Percentiles rank a stretch among this genome's conserved stretches.
Conservation (phyloP, 2,888 invertebrate genomes). For the Ariolimax columbianus region DNA sequence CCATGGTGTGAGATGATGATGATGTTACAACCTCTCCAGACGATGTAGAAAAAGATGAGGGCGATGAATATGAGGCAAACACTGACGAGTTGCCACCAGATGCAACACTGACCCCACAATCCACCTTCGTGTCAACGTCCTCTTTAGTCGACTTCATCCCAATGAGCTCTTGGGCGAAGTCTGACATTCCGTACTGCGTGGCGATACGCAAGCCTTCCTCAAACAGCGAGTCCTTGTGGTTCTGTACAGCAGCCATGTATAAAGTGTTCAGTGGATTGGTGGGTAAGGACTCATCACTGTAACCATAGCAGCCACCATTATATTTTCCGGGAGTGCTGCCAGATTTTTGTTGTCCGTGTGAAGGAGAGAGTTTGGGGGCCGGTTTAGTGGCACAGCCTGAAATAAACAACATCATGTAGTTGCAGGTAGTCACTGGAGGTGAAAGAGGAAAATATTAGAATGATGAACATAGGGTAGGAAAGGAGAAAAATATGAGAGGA, state of each 20-base stretch:
- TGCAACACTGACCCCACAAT: background rate
- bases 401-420: no score
- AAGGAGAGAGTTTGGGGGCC: background rate
- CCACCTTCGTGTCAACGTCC: background rate
- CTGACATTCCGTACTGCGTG: constrained; percentile 76
- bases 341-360: background rate
- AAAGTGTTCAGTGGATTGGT: constrained; percentile 49
- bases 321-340: background rate
- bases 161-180: constrained; percentile 73
- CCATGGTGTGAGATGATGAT: background rate
- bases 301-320: background rate
- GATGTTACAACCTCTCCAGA: background rate
- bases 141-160: constrained; percentile 37
- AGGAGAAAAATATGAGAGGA: no score
- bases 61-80: background rate
- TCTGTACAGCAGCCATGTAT: constrained; percentile 52
- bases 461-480: no score
- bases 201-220: constrained; percentile 81
- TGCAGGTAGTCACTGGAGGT: no score
- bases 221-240: constrained; percentile 76
- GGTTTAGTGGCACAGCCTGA: background rate
- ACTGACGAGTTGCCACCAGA: background rate
- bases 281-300: background rate
- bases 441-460: no score
- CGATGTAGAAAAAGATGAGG: background rate